Evolutionary conservation across 30 jellyfish, hydroid and myxozoan species (phyloP), one percentile per base, ranked within the genome.

Genomic region (Hydractinia symbiolongicarpus): DNA sequence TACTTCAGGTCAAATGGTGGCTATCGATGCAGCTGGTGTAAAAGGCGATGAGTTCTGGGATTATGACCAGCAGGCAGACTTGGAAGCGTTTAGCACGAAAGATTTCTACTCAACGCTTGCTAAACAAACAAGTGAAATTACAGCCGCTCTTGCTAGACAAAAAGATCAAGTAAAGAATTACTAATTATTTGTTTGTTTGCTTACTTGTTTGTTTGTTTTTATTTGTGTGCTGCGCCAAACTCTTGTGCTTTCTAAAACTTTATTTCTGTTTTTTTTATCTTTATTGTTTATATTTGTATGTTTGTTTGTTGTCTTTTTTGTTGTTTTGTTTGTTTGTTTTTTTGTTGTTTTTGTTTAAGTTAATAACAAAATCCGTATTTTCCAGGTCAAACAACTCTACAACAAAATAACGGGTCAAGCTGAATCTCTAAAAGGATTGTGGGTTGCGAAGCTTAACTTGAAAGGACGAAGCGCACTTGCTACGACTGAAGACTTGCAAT

Each of bases 11-110:
- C 52, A 8, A 64, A 64, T 44, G 19, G 80, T 71, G 4, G 60
- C 80, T 19, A 58, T 71, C 69, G 17, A 11, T 3, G 69, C 15
- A 19, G 80, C 1, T 7, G 80, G 60, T 6, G 73, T 83, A 21
- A 89, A 82, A 50, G 95, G 95, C 44, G 97, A 90, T 76, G 97
- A 85, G 73, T 90, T 85, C 80, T 91, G 98, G 98, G 98, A 91
- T 79, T 91, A 91, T 86, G 90, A 87, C 60, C 90, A 91, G 55
- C 98, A 91, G 53, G 85, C 85, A 14, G 98, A 91, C 75, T 61
- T 91, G 54, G 98, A 91, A 60, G 95, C 95, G 4, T 91, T 91
- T 87, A 91, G 96, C 72, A 86, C 96, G 1, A 91, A 86, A 51
- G 93, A 86, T 20, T 91, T 86, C 89, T 91, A 67, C 64, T 54